These are phyloP conservation scores for Phyto melanocephala DNA, from an alignment of 2,888 invertebrate species.

Conservation along the genomic window DNA sequence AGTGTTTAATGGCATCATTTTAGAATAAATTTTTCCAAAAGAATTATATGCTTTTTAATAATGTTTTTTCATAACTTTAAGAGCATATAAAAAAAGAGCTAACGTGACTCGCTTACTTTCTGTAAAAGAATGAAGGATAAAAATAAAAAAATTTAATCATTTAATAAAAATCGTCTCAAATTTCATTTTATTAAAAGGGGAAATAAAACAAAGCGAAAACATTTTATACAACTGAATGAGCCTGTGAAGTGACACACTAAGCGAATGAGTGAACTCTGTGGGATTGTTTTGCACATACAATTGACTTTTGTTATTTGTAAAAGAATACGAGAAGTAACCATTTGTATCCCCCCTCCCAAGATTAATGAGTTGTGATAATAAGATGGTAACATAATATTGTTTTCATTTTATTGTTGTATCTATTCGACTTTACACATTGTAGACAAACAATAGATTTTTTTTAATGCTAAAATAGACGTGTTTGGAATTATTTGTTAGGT, in stretches of 20 bases:
- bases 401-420: background rate
- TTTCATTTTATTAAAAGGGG: background rate
- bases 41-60: background rate
- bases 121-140: background rate
- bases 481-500: background rate
- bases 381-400: slow-evolving; percentile 54
- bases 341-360: background rate
- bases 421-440: background rate
- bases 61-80: no score
- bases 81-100: no score
- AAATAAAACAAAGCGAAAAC: background rate
- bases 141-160: slow-evolving; percentile 50
- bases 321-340: background rate
- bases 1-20: slow-evolving; percentile 34
- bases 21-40: slow-evolving; percentile 7
- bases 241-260: background rate
- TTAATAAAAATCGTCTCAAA: slow-evolving; percentile 19
- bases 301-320: background rate
- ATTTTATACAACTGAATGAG: background rate
- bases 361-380: slow-evolving; percentile 57
- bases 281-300: background rate
- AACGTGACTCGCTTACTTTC: slow-evolving; percentile 31
- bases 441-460: background rate
- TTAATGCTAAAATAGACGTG: background rate
- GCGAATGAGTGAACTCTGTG: background rate